Percentiles rank a stretch among this genome's conserved stretches.
Evolutionary conservation across 2,797 vertebrate genomes (phyloP).

Genomic region (Gallirallus australis): DNA sequence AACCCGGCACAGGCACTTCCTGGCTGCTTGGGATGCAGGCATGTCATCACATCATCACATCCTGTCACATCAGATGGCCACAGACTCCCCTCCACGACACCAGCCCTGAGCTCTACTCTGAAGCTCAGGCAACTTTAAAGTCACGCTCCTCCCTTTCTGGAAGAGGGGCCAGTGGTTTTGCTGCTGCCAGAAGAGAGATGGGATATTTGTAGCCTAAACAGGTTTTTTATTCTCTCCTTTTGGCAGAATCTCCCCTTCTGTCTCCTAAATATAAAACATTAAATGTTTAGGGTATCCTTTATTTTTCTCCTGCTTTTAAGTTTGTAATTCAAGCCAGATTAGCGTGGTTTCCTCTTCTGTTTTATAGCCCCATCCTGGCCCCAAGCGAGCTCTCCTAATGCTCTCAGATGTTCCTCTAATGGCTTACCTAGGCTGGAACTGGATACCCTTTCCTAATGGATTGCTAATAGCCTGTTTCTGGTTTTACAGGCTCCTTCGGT

Average conservation of each 20-base stretch:
- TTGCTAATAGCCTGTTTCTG: slow-evolving; percentile 84
- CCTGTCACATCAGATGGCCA: fast-evolving
- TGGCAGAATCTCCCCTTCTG: slow-evolving; percentile 61
- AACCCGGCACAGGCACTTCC: not conserved
- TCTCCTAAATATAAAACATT: slow-evolving; percentile 74
- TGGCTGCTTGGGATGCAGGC: fast-evolving
- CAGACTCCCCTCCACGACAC: not conserved
- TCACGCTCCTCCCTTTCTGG: slow-evolving; percentile 6
- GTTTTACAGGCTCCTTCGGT: slow-evolving; percentile 79
- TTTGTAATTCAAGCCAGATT: slow-evolving; percentile 76
- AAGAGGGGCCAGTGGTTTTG: slow-evolving; percentile 16
- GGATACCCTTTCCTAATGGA: slow-evolving; percentile 81
- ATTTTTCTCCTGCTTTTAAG: slow-evolving; percentile 71
- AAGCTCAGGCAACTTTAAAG: not conserved
- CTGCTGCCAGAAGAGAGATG: slow-evolving; percentile 47
- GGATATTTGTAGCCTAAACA: slow-evolving; percentile 50
- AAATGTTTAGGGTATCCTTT: slow-evolving; percentile 75
- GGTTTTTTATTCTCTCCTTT: slow-evolving; percentile 44
- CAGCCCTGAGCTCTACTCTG: not conserved
- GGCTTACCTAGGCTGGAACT: slow-evolving; percentile 80
- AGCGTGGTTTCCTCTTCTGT: slow-evolving; percentile 69
- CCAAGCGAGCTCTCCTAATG: slow-evolving; percentile 74
- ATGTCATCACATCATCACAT: not conserved
- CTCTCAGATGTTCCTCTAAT: slow-evolving; percentile 80
- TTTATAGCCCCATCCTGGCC: slow-evolving; percentile 74